Evolutionary conservation across 2,888 invertebrate species (phyloP), one percentile per base, ranked within the genome.

Genomic region (Clistopyga incitator): DNA sequence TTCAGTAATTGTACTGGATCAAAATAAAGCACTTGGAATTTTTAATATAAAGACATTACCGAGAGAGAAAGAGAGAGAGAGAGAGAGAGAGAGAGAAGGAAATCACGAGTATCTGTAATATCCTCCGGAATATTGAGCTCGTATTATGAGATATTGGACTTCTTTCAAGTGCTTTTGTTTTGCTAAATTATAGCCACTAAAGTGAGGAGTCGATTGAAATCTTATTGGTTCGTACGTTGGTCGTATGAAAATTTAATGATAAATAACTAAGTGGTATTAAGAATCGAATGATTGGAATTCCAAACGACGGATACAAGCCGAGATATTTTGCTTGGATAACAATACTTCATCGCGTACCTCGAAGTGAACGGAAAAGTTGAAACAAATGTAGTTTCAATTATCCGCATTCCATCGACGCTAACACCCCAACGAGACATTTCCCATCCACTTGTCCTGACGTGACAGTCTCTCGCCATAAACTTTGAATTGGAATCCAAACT

Each of bases 401-500:
- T 61, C 29, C n/a, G 6, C 34, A n/a, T n/a, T 3, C 3, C 25
- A 38, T 10, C 29, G 0, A 2, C 38, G 6, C 8, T 38, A 38
- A 2, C 13, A 23, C 6, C 4, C 15, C 13, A 25, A 15, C 34
- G 3, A 45, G 3, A 3, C 29, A 15, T 45, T 45, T 15, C 18
- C 8, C n/a, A 8, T 61, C 61, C 38, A n/a, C 6, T 61, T 61
- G 18, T 61, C 34, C n/a, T 34, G 10, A 4, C 61, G 61, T 34
- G n/a, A 6, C 18, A 61, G 61, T 61, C 10, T 29, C 34, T 34
- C 18, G n/a, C n/a, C 34, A 34, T 61, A 34, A 61, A 64, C 64
- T 64, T 64, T 64, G 42, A 42, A 64, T 38, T 64, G 64, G 64
- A 64, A 34, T 11, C 11, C 34, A 64, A 64, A 64, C 64, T 64